Evolutionary conservation across 1,140 invertebrate genomes (phyloP), one percentile per base, ranked within the genome.

Genomic region (Pollicipes pollicipes): DNA sequence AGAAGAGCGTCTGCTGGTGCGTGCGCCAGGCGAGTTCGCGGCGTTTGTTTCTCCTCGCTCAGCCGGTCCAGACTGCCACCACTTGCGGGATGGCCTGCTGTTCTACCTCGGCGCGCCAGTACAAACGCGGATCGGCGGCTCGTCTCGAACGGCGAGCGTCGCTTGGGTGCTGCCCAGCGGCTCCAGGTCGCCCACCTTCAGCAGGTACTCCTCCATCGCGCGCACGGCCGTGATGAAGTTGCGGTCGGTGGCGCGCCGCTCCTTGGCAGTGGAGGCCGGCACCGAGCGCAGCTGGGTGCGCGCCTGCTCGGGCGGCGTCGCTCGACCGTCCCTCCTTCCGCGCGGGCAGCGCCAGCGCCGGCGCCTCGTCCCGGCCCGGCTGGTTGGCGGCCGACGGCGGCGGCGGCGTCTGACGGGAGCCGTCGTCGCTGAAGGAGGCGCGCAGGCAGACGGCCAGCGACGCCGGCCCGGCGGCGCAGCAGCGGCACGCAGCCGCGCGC

Each of bases 21-120:
- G 45, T 21, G 77, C 3, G 64, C 27, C 13, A 1, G 3, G 72
- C 66, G 35, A 74, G 70, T 21, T 91, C 88, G 75, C 88, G 84
- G 76, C 86, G 88, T 29, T 29, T 88, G 79, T 64, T 87, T 81
- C 80, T 93, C 92, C 76, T 88, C 89, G 73, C 88, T 79, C 45
- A 97, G 80, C 74, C 85, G 84, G 76, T 95, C 92, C 73, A 85
- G 83, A 66, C 88, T 91, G 27, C 91, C 91, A n/a, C 92, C 92
- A 97, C 21, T 93, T 87, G 81, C 90, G n/a, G 87, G 68, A 92
- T 78, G 13, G 93, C 91, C 86, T 93, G 93, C n/a, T 89, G 87
- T 82, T 97, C 93, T 24, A 97, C 91, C 84, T 97, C 95, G 81
- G 89, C 90, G 69, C 92, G 84, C 85, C 94, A 93, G 79, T 93